A percentile compares a stretch with the other conserved stretches of the same genome.
These are phyloP conservation scores for Notiomystis cincta DNA, from an alignment of 2,113 vertebrate species.

Conservation along the genomic window DNA sequence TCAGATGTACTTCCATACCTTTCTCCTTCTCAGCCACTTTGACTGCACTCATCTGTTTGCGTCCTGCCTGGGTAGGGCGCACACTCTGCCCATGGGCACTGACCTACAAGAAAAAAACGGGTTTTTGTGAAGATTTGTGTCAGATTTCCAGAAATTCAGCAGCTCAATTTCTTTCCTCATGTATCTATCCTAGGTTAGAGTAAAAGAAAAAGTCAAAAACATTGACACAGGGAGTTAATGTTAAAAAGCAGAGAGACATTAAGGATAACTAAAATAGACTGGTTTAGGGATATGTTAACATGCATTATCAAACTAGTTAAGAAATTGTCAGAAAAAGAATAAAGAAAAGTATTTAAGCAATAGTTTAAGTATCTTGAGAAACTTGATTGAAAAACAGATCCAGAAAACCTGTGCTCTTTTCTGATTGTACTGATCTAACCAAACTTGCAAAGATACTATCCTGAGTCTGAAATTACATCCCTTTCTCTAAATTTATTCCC, in stretches of 20 bases:
- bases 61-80: background rate
- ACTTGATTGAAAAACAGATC: background rate
- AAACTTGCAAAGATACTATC: background rate
- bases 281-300: background rate
- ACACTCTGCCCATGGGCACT: background rate
- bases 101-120: background rate
- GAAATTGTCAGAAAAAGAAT: background rate
- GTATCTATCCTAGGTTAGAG: background rate
- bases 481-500: background rate
- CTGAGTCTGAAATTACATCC: background rate
- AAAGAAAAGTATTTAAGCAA: background rate
- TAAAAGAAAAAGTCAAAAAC: background rate
- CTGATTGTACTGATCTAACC: background rate
- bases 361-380: background rate
- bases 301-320: background rate
- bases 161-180: background rate
- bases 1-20: constrained; percentile 54
- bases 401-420: background rate
- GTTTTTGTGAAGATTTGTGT: background rate
- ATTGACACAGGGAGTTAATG: background rate
- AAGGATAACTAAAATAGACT: background rate
- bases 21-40: constrained; percentile 59
- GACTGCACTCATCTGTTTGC: constrained; percentile 36
- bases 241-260: background rate
- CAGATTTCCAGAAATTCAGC: background rate